These are phyloP conservation scores for Amazona ochrocephala DNA, from an alignment of 2,797 vertebrate genomes.

Conservation along the genomic window DNA sequence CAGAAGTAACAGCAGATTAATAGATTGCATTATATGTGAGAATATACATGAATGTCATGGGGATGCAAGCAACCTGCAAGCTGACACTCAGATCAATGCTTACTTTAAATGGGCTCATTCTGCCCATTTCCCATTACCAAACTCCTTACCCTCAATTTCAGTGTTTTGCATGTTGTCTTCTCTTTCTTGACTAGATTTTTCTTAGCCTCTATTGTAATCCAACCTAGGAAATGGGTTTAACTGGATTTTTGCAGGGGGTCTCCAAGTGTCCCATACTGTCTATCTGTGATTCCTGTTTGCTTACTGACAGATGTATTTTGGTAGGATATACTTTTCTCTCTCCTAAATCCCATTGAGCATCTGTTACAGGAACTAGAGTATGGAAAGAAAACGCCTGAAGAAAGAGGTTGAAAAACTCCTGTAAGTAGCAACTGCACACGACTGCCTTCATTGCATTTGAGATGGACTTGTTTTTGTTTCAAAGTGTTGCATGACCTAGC, in stretches of 20 bases:
- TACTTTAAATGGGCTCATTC: not conserved
- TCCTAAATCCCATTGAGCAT: not conserved
- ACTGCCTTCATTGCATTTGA: not conserved
- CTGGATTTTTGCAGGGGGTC: not conserved
- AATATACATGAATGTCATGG: not conserved
- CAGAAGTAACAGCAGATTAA: not conserved
- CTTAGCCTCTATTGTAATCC: not conserved
- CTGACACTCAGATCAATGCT: not conserved
- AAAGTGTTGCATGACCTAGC: not conserved
- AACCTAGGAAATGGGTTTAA: not conserved
- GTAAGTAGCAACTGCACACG: slow-evolving; percentile 59
- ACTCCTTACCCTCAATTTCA: not conserved
- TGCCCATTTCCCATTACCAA: not conserved
- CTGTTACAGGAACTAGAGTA: not conserved
- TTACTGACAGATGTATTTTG: not conserved
- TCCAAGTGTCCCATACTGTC: not conserved
- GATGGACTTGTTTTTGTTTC: not conserved
- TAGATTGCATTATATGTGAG: not conserved
- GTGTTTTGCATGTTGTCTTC: not conserved
- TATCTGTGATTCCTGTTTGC: not conserved
- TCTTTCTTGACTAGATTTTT: not conserved
- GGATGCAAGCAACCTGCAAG: not conserved
- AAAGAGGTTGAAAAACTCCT: slow-evolving; percentile 73
- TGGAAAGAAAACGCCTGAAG: slow-evolving; percentile 73
- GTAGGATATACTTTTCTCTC: not conserved